phyloP scores from a whole-genome alignment of 2,113 vertebrate genomes.

The Periophthalmus modestus region DNA sequence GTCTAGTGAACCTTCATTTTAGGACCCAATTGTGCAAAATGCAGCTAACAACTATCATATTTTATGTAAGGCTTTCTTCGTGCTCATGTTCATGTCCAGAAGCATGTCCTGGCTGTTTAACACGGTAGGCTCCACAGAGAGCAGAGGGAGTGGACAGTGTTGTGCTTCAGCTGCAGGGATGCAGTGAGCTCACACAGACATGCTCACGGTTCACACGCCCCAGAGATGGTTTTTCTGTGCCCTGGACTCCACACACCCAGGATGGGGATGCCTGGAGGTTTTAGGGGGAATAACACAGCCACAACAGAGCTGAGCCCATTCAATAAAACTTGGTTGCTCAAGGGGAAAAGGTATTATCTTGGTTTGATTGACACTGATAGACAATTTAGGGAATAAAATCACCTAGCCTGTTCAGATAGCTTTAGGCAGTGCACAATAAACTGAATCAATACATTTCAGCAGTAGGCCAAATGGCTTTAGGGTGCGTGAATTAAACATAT shows the following conservation, averaged over 20 bases:
- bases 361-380: background rate
- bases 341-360: background rate
- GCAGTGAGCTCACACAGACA: conserved; percentile 48
- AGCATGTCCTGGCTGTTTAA: conserved; percentile 11
- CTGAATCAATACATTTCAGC: background rate
- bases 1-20: too few relatives aligned
- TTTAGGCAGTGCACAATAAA: background rate
- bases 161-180: conserved; percentile 56
- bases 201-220: conserved; percentile 69
- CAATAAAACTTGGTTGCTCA: too few relatives aligned
- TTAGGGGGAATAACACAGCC: conserved; percentile 13
- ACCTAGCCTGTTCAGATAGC: background rate
- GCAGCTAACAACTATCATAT: too few relatives aligned
- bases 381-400: background rate
- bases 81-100: background rate
- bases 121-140: conserved; percentile 39
- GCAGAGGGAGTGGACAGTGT: conserved; percentile 55
- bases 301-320: background rate
- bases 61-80: background rate
- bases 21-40: background rate
- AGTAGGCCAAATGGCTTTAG: background rate
- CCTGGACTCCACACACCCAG: conserved; percentile 58
- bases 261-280: conserved; percentile 49
- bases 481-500: background rate
- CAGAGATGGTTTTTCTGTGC: conserved; percentile 48